Evolutionary conservation across 2,888 invertebrate genomes (phyloP).

Genomic region (Eupithecia subumbrata): DNA sequence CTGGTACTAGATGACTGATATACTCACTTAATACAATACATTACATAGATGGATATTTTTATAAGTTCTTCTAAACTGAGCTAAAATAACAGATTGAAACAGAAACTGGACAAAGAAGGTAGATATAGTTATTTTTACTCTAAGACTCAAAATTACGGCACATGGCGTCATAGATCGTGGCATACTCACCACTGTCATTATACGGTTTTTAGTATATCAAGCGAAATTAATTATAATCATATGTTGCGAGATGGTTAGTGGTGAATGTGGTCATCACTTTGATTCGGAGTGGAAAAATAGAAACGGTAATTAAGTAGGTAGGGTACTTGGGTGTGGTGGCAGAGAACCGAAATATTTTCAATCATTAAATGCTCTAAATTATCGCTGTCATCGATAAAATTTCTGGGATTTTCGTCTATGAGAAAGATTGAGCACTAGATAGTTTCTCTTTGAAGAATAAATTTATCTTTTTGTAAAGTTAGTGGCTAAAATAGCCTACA

Average conservation of each 20-base stretch:
- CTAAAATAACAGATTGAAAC: too few species aligned
- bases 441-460: background rate
- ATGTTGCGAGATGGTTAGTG: conserved; percentile 47
- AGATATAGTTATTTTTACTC: conserved; percentile 36
- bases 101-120: too few species aligned
- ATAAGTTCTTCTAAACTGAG: too few species aligned
- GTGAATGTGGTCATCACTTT: conserved; percentile 33
- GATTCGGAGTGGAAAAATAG: conserved; percentile 28
- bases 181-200: conserved; percentile 62
- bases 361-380: background rate
- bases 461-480: background rate
- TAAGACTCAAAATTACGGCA: conserved; percentile 49
- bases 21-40: too few species aligned
- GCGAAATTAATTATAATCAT: conserved; percentile 73
- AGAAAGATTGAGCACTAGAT: background rate
- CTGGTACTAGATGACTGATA: too few species aligned
- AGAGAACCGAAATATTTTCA: background rate
- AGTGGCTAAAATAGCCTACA: background rate
- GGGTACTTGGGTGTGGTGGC: background rate
- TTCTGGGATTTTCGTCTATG: background rate
- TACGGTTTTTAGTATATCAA: conserved; percentile 57
- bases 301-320: conserved; percentile 16
- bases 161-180: conserved; percentile 59
- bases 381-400: background rate
- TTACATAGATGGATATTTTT: too few species aligned